phyloP scores from a whole-genome alignment of 2,797 vertebrate species.

The Neopelma chrysocephalum region DNA sequence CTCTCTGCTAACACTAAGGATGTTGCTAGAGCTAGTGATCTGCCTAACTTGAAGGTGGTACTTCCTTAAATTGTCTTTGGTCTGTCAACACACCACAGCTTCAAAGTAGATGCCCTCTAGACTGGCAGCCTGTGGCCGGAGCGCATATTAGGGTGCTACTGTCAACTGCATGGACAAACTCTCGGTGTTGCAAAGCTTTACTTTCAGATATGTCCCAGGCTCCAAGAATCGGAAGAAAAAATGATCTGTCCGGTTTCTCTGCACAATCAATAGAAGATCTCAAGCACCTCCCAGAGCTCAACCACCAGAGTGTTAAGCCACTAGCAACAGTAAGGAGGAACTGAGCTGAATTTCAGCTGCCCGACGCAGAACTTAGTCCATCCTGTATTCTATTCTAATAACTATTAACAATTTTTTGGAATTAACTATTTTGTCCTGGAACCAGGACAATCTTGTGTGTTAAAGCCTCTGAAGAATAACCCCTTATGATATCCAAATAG shows the following conservation, averaged over 20 bases:
- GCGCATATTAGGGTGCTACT: not conserved
- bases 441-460: not conserved
- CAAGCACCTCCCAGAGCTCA: not conserved
- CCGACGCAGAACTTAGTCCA: rapidly evolving
- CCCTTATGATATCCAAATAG: not conserved
- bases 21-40: not conserved
- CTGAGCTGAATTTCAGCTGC: not conserved
- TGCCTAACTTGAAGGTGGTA: not conserved
- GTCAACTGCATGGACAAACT: not conserved
- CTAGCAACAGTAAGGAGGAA: not conserved
- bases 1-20: not conserved
- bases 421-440: not conserved
- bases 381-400: not conserved
- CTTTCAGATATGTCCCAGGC: not conserved
- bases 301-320: not conserved
- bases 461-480: not conserved
- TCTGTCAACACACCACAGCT: not conserved
- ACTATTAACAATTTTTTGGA: not conserved
- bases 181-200: not conserved
- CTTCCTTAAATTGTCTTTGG: not conserved
- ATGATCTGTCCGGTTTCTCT: not conserved
- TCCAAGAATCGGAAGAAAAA: not conserved
- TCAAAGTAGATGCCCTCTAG: not conserved
- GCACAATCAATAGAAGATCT: not conserved
- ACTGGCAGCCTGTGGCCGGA: not conserved